Evolutionary conservation across 2,888 invertebrate genomes (phyloP).

Genomic region (Helicoverpa assulta): DNA sequence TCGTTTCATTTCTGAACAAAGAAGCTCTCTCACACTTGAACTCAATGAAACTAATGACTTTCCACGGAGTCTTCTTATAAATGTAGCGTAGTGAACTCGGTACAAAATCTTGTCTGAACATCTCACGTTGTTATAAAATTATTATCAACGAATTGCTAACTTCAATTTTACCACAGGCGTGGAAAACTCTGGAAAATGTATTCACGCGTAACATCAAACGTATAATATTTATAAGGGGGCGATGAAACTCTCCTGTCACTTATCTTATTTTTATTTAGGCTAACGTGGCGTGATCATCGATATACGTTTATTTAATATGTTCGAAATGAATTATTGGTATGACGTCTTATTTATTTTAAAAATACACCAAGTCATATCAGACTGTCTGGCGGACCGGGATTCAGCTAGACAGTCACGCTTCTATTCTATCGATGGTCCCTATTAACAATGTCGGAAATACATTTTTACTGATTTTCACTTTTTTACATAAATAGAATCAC

Average conservation of each 20-base stretch:
- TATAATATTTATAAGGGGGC: constrained; percentile 29
- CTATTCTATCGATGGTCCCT: too few species aligned
- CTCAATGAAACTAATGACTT: constrained; percentile 12
- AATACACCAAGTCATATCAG: constrained; percentile 63
- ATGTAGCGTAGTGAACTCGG: constrained; percentile 8
- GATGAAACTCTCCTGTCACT: constrained; percentile 53
- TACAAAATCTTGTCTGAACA: neutral
- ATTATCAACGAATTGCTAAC: constrained; percentile 29
- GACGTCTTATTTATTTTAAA: constrained; percentile 74
- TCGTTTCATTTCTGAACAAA: constrained; percentile 4
- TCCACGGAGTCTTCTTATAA: constrained; percentile 10
- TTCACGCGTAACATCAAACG: constrained; percentile 41
- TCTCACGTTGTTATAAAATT: constrained; percentile 40
- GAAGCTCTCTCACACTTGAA: neutral
- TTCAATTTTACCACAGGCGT: constrained; percentile 15
- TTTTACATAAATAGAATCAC: too few species aligned
- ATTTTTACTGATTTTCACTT: too few species aligned
- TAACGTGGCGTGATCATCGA: constrained; percentile 42
- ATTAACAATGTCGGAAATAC: too few species aligned
- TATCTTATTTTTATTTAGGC: constrained; percentile 53
- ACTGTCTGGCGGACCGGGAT: constrained; percentile 72
- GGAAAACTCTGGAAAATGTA: constrained; percentile 45
- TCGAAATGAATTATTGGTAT: constrained; percentile 55
- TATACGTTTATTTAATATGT: constrained; percentile 46
- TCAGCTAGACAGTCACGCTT: constrained; percentile 18